Conservation (phyloP, 2,797 vertebrate species). For the Myripristis murdjan region DNA sequence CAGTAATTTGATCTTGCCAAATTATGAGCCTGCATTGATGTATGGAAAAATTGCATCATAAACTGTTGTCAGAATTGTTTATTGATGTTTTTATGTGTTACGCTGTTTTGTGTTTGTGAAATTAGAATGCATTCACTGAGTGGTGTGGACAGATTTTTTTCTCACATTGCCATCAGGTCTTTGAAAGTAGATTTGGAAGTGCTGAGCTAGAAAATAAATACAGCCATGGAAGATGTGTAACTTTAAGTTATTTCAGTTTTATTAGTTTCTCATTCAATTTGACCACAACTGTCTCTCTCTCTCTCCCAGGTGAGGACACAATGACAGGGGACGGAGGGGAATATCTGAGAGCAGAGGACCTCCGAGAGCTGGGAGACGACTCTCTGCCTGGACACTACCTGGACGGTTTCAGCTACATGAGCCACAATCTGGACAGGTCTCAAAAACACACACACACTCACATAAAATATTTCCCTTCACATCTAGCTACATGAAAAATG, state of each 20-base stretch:
- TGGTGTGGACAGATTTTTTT: neutral
- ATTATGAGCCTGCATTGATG: too few relatives aligned
- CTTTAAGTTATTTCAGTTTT: neutral
- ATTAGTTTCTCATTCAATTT: neutral
- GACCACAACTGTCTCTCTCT: neutral
- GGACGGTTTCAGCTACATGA: conserved; percentile 95
- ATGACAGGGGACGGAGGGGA: conserved; percentile 98
- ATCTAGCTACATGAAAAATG: neutral
- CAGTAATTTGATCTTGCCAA: too few relatives aligned
- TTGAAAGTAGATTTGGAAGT: too few relatives aligned
- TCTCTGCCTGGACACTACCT: conserved; percentile 95
- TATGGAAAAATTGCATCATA: too few relatives aligned
- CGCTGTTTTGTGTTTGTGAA: too few relatives aligned
- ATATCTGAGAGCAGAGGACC: conserved; percentile 95
- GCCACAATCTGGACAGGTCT: conserved; percentile 96
- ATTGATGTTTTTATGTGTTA: neutral
- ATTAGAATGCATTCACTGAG: neutral
- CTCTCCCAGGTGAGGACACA: conserved; percentile 92
- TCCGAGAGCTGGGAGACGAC: conserved; percentile 96
- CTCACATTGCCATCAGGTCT: too few relatives aligned
- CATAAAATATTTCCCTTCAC: neutral
- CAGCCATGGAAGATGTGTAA: neutral
- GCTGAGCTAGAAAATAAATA: neutral
- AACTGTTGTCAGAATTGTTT: too few relatives aligned
- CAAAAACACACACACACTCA: neutral